Evolutionary conservation across 2,113 vertebrate species (phyloP).

Genomic region (Rostratula benghalensis): DNA sequence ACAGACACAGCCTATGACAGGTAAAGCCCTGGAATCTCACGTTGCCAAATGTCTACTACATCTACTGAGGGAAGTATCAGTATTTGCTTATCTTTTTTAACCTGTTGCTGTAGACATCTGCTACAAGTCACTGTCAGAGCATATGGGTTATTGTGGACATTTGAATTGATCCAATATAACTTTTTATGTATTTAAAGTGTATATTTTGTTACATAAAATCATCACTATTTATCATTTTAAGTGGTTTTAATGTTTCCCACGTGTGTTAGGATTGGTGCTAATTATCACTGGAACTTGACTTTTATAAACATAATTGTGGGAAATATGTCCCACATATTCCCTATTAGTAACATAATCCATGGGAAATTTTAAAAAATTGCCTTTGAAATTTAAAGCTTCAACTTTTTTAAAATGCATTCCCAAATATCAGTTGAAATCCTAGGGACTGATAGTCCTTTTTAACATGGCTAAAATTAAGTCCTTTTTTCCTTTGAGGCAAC

Average conservation of each 20-base stretch:
- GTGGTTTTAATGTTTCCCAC: constrained; percentile 37
- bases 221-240: constrained; percentile 7
- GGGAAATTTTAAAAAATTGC: neutral
- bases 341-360: constrained; percentile 66
- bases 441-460: neutral
- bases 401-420: constrained; percentile 15
- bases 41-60: neutral
- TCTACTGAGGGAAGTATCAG: neutral
- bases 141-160: fast-evolving
- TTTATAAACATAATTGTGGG: constrained; percentile 59
- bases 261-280: constrained; percentile 34
- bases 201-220: constrained; percentile 18
- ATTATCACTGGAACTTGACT: constrained; percentile 26
- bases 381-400: constrained; percentile 72
- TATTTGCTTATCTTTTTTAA: neutral
- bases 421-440: neutral
- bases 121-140: neutral
- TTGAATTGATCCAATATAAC: neutral
- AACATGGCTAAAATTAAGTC: neutral
- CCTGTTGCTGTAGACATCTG: neutral
- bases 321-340: constrained; percentile 63
- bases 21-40: neutral
- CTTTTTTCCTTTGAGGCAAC: neutral
- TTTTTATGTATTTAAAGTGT: neutral
- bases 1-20: neutral